Evolutionary conservation across 2,113 vertebrate genomes (phyloP).

Genomic region (Nymphicus hollandicus): DNA sequence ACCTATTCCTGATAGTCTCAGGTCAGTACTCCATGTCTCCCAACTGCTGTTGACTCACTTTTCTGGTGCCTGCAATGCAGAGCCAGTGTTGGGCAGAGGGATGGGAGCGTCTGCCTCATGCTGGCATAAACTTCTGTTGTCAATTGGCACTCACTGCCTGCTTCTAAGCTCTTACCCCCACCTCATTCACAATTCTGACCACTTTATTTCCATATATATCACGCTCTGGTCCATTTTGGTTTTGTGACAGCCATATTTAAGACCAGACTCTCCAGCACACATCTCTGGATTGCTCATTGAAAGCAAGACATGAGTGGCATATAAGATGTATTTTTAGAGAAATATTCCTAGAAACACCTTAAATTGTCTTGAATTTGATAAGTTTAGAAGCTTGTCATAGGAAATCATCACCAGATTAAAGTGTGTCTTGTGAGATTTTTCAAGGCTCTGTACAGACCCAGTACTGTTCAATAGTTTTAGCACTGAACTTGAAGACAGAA

Average conservation of each 20-base stretch:
- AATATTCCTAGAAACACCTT: neutral
- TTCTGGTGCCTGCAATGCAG: neutral
- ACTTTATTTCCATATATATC: neutral
- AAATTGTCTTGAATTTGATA: neutral
- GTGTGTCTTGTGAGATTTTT: neutral
- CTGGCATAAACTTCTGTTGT: neutral
- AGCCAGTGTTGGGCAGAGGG: fast-evolving
- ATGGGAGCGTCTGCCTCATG: fast-evolving
- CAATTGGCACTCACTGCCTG: neutral
- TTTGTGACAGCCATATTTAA: neutral
- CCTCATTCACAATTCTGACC: neutral
- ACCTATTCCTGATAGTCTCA: neutral
- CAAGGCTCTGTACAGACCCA: neutral
- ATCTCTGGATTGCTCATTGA: neutral
- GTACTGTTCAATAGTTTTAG: neutral
- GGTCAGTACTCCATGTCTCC: neutral
- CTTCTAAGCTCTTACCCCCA: neutral
- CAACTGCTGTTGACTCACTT: neutral
- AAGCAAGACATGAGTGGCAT: neutral
- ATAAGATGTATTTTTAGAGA: neutral
- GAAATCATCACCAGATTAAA: neutral
- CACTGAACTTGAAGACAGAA: neutral
- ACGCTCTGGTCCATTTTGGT: neutral
- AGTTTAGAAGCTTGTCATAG: neutral
- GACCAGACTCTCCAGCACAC: neutral